phyloP scores from a whole-genome alignment of 2,113 vertebrate species.

The Cacatua alba region DNA sequence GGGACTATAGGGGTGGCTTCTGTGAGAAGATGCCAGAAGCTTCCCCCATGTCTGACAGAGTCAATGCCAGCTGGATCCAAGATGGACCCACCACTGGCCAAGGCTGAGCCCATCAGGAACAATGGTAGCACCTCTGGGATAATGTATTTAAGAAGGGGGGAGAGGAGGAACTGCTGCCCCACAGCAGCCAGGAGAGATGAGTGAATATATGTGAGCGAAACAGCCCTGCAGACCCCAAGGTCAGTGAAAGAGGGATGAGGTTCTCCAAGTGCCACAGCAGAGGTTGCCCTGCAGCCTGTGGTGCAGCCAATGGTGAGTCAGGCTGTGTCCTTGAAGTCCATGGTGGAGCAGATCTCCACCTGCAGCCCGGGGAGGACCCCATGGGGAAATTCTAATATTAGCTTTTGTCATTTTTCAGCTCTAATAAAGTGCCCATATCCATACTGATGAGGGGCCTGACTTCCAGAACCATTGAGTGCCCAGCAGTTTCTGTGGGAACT shows the following conservation, averaged over 20 bases:
- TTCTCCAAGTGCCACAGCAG: not conserved
- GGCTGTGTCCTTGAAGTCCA: not conserved
- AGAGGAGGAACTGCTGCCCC: not conserved
- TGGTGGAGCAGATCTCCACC: not conserved
- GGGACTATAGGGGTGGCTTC: not conserved
- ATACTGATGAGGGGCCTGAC: not conserved
- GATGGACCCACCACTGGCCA: fast-evolving
- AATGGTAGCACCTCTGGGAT: not conserved
- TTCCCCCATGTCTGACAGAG: fast-evolving
- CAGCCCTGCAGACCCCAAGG: not conserved
- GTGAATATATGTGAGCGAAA: not conserved
- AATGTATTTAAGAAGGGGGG: not conserved
- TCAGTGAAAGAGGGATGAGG: not conserved
- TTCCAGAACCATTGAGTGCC: not conserved
- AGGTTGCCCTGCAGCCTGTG: not conserved
- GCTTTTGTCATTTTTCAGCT: not conserved
- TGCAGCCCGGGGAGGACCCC: not conserved
- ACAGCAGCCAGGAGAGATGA: not conserved
- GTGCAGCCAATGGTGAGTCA: not conserved
- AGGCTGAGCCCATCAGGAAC: not conserved
- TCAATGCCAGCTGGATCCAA: not conserved
- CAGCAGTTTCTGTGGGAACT: not conserved
- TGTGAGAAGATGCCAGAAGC: not conserved
- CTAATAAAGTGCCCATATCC: not conserved
- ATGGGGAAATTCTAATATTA: not conserved